Evolutionary conservation across 2,113 vertebrate species (phyloP), one percentile per base, ranked within the genome.

Genomic region (Brienomyrus brachyistius): DNA sequence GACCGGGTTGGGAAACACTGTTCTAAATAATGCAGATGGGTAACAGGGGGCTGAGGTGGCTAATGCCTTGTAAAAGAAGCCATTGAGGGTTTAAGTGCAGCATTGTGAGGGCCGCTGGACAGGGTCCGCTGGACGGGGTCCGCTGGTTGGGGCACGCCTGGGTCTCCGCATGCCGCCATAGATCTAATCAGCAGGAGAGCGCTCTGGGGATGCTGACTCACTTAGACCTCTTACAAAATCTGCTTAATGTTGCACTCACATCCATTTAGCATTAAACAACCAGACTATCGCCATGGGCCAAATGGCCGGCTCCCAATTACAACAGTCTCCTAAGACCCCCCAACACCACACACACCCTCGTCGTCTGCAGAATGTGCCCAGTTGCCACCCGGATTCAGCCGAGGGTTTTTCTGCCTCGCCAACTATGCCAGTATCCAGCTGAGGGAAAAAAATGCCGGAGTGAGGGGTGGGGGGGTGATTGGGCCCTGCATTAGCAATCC

Each of bases 171-270:
- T 2, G 15, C 31, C 0, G 85, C 48, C 31, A 4, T n/a, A 56
- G 48, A 87, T 87, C 85, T 87, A 51, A 87, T 87, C 85, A 87
- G 51, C 85, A 19, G 51, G 31, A 87, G 48, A 87, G 51, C 15
- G 11, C 85, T 87, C 51, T 54, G n/a, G 85, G 85, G 85, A 87
- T 54, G 85, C 85, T 87, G 85, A 87, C 48, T 87, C 85, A 87
- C 85, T 87, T 87, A 87, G 85, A 87, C 85, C 85, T 87, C 85
- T 35, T 52, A 87, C 85, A 87, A 87, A 87, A 87, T 87, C 85
- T 54, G 85, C 85, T 87, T 87, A 87, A 87, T 87, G 85, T 54
- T 87, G 51, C 85, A 87, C 48, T 87, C 51, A 54, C n/a, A 87
- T 87, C 85, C 48, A 87, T 87, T 87, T 87, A 54, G 45, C 85